Conservation (phyloP, 2,888 invertebrate genomes). For the Papilio elwesi region DNA sequence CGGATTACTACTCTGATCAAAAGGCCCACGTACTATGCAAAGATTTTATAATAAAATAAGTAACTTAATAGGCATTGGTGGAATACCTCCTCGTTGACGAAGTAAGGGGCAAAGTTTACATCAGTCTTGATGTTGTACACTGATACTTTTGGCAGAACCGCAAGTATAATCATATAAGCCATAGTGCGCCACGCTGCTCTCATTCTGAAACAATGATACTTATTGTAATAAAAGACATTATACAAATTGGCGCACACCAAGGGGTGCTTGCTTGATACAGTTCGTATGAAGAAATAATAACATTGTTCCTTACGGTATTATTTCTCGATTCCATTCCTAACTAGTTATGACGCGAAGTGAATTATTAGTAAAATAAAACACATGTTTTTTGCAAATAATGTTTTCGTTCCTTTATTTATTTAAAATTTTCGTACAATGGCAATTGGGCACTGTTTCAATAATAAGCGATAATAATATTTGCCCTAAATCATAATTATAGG, state of each 20-base stretch:
- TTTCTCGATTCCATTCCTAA: background rate
- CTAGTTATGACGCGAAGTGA: background rate
- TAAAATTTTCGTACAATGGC: too few relatives aligned
- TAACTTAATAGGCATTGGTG: background rate
- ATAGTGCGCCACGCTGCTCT: constrained; percentile 32
- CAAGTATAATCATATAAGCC: constrained; percentile 24
- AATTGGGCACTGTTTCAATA: too few relatives aligned
- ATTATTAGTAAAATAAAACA: too few relatives aligned
- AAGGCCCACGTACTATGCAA: too few relatives aligned
- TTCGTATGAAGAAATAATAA: background rate
- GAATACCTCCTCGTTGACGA: constrained; percentile 19
- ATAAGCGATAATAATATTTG: too few relatives aligned
- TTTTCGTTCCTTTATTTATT: too few relatives aligned
- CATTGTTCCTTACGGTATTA: background rate
- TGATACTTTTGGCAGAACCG: constrained; percentile 27
- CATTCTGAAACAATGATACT: constrained; percentile 37
- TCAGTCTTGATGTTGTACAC: constrained; percentile 23
- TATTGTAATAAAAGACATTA: background rate
- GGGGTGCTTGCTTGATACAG: background rate
- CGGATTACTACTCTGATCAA: too few relatives aligned
- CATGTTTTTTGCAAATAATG: too few relatives aligned
- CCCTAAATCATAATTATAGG: too few relatives aligned
- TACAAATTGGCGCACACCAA: background rate
- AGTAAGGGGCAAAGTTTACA: constrained; percentile 14
- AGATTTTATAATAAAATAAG: too few relatives aligned